phyloP scores from a whole-genome alignment of 1,140 invertebrate species.

The Euschistus heros region DNA sequence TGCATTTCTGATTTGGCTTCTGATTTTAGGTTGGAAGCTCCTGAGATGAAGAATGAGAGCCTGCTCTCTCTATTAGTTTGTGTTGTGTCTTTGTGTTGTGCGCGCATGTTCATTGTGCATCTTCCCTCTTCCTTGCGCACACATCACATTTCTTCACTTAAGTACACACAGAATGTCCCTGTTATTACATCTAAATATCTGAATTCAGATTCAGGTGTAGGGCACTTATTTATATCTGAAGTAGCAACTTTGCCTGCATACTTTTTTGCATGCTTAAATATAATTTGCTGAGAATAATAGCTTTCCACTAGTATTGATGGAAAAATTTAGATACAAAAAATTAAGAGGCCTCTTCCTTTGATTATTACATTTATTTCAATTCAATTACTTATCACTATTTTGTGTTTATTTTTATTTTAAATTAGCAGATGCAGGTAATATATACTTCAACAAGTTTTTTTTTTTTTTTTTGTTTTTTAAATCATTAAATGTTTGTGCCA shows the following conservation, averaged over 20 bases:
- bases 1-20: conserved; percentile 15
- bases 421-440: too few relatives aligned
- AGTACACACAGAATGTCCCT: conserved; percentile 10
- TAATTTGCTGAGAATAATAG: too few relatives aligned
- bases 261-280: conserved; percentile 9
- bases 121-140: conserved; percentile 1
- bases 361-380: too few relatives aligned
- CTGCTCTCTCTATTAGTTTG: conserved; percentile 11
- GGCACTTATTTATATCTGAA: conserved; percentile 4
- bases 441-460: too few relatives aligned
- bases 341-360: too few relatives aligned
- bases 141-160: conserved; percentile 2
- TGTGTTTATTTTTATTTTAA: too few relatives aligned
- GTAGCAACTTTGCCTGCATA: conserved; percentile 14
- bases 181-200: background rate
- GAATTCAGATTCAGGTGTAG: conserved; percentile 1
- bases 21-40: conserved; percentile 25
- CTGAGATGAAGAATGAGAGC: conserved; percentile 15
- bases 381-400: too few relatives aligned
- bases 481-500: too few relatives aligned
- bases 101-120: conserved; percentile 5
- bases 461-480: too few relatives aligned
- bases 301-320: too few relatives aligned
- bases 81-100: conserved; percentile 12
- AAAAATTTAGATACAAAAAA: too few relatives aligned